Base-by-base conservation (phyloP, 2,797 vertebrate species). In the Cossypha niveicapilla region DNA sequence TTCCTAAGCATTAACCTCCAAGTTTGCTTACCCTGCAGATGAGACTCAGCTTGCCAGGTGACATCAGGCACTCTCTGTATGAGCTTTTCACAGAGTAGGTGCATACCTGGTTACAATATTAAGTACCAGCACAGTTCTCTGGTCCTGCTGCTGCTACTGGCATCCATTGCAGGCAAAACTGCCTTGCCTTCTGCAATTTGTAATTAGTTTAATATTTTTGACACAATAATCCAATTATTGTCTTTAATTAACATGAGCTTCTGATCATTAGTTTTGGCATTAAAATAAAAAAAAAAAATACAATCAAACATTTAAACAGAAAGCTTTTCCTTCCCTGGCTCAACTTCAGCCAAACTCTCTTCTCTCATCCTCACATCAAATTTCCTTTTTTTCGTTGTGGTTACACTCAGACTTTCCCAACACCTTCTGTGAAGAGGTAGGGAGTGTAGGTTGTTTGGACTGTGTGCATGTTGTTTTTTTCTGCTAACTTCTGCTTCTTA, bases 1-100 rank as follows among this genome's bases (percentile, higher is more conserved):
- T 15, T 86, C 9, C 22, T 53, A 27, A 65, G 13, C 3, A 61
- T 11, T 28, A 37, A 27, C 14, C 34, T 53, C 24, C n/a, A 53
- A 7, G 24, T 41, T 39, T 82, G 2, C 18, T 53, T 28, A 53
- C 6, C 23, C 25, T 12, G 13, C 1, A 47, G 45, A 60, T 25
- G 28, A 48, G 18, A 24, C 25, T 71, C 62, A 65, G 22, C 48
- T 51, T 2, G 3, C 51, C 27, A 12, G 35, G 35, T 70, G 30
- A 83, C n/a, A 34, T 25, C 41, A 60, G 56, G 14, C 7, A 50
- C 22, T 13, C 13, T 47, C 27, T 0, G 1, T 30, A 19, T 2
- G 11, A 60, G 4, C 5, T 79, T 70, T 73, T 32, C 30, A 24
- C 0, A 0, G 13, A 54, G 10, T 16, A 60, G 11, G 4, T n/a